Conservation (phyloP, 92 coral and sea anemone species). For the Anthopleura xanthogrammica region DNA sequence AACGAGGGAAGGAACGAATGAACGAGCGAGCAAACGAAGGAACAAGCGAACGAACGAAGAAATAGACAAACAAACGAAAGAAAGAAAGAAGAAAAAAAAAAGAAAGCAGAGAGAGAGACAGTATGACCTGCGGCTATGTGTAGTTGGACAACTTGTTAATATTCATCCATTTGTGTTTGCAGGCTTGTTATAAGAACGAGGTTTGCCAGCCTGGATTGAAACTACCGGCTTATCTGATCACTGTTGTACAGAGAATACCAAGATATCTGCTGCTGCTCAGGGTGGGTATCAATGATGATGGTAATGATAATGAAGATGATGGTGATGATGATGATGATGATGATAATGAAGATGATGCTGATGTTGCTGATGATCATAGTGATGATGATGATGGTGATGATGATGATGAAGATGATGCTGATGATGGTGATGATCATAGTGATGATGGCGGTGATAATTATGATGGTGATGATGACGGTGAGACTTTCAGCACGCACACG, state of each 20-base stretch:
- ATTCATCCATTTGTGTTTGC: background rate
- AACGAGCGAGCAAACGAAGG: too few relatives aligned
- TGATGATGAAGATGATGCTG: background rate
- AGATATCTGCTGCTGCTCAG: slow-evolving; percentile 83
- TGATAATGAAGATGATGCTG: background rate
- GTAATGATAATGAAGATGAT: background rate
- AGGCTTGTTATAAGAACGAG: slow-evolving; percentile 79
- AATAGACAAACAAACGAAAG: too few relatives aligned
- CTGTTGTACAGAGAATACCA: slow-evolving; percentile 95
- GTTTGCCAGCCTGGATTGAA: slow-evolving; percentile 94
- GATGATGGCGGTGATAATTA: background rate
- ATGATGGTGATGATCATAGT: background rate
- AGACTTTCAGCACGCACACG: too few relatives aligned
- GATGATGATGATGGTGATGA: background rate
- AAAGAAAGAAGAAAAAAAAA: too few relatives aligned
- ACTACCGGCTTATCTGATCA: slow-evolving; percentile 88
- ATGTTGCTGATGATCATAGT: background rate
- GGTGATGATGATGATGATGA: background rate
- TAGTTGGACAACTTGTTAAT: too few relatives aligned
- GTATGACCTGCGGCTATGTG: too few relatives aligned
- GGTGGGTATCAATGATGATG: slow-evolving; percentile 41
- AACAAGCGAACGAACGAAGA: too few relatives aligned
- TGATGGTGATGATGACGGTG: background rate
- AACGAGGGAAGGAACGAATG: too few relatives aligned
- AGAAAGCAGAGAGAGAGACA: too few relatives aligned